Percentiles rank a stretch among this genome's conserved stretches.
phyloP scores from a whole-genome alignment of 2,797 vertebrate species.

The Artibeus jamaicensis region DNA sequence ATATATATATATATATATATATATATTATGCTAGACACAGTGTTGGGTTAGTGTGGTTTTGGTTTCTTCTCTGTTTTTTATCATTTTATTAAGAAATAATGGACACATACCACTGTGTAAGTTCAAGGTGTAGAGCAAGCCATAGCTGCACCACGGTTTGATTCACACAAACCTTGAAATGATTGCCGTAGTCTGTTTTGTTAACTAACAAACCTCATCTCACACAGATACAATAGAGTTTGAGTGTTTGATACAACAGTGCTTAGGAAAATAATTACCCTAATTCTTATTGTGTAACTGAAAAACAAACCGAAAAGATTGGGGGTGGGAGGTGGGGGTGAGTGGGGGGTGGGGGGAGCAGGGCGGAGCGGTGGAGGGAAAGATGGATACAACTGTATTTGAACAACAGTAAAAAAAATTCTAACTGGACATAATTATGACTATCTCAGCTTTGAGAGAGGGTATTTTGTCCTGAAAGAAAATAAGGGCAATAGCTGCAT shows the following conservation, averaged over 20 bases:
- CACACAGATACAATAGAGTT: neutral
- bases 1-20: neutral
- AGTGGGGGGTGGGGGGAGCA: no score
- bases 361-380: no score
- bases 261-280: constrained; percentile 44
- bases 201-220: neutral
- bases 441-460: constrained; percentile 17
- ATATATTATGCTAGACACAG: neutral
- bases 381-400: no score
- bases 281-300: constrained; percentile 39
- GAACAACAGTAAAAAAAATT: neutral
- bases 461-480: constrained; percentile 18
- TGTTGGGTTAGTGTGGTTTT: constrained; percentile 36
- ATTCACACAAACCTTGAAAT: neutral
- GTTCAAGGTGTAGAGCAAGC: neutral
- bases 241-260: neutral
- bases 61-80: neutral
- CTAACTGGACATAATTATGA: neutral
- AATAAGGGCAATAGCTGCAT: neutral
- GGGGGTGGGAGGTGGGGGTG: no score
- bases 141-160: neutral
- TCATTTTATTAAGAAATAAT: neutral
- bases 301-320: constrained; percentile 38
- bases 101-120: neutral
- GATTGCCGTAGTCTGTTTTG: neutral